Percentiles rank a stretch among this genome's conserved stretches.
These are phyloP conservation scores for Drosophila tropicalis DNA, from an alignment of 1,140 invertebrate genomes.

Conservation along the genomic window DNA sequence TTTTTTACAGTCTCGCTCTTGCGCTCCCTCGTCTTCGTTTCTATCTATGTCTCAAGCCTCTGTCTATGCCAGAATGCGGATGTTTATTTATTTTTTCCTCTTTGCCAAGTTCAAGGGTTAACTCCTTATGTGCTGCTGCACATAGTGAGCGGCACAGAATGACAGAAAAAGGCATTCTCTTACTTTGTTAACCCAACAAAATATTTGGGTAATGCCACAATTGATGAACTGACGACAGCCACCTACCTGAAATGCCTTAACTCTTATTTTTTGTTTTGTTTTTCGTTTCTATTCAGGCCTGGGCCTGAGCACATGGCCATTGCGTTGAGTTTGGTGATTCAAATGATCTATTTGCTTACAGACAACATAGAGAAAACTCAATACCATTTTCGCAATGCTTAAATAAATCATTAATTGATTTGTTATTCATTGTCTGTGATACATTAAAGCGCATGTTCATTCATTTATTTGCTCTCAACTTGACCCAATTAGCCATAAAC, in stretches of 20 bases:
- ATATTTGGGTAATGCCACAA: not conserved
- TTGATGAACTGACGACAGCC: not conserved
- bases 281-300: not conserved
- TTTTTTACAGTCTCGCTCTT: slow-evolving; percentile 2
- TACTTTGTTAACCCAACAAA: not conserved
- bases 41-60: not conserved
- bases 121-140: not conserved
- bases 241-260: not conserved
- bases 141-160: not conserved
- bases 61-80: slow-evolving; percentile 9
- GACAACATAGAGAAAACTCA: not conserved
- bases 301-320: too few species aligned
- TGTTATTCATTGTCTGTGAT: slow-evolving; percentile 2
- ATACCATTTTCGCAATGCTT: not conserved
- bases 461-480: slow-evolving; percentile 7
- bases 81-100: not conserved
- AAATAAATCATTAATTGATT: slow-evolving; percentile 12
- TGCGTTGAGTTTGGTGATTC: too few species aligned
- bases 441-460: not conserved
- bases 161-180: slow-evolving; percentile 1
- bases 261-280: not conserved
- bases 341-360: too few species aligned
- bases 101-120: slow-evolving; percentile 1
- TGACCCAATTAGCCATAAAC: slow-evolving; percentile 41
- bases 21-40: not conserved